Evolutionary conservation across 2,797 vertebrate genomes (phyloP).

Genomic region (Ficedula albicollis): DNA sequence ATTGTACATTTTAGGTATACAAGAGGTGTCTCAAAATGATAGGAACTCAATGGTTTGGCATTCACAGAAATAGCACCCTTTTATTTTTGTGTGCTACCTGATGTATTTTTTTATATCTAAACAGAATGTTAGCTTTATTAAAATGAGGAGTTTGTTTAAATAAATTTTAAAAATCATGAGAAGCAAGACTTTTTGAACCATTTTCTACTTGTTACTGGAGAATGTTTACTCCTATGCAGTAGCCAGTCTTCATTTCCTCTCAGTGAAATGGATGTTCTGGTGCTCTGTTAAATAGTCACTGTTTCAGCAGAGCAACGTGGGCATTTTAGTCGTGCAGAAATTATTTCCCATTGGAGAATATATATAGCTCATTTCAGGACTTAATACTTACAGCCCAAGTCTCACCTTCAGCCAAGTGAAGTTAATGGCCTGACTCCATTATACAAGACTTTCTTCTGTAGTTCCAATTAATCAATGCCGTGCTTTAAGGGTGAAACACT

Average conservation of each 20-base stretch:
- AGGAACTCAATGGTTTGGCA: not conserved
- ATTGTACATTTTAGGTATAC: not conserved
- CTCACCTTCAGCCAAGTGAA: not conserved
- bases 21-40: not conserved
- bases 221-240: not conserved
- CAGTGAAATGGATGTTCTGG: not conserved
- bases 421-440: slow-evolving; percentile 6
- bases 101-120: not conserved
- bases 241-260: not conserved
- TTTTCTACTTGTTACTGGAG: slow-evolving; percentile 5
- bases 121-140: not conserved
- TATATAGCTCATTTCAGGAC: not conserved
- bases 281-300: not conserved
- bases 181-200: not conserved
- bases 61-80: not conserved
- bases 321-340: not conserved
- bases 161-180: not conserved
- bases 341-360: not conserved
- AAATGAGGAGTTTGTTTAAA: not conserved
- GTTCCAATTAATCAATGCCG: not conserved
- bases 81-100: not conserved
- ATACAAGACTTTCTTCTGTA: not conserved
- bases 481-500: not conserved
- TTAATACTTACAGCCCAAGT: not conserved
- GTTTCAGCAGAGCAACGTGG: not conserved